Percentiles rank a stretch among this genome's conserved stretches.
These are phyloP conservation scores for Frankliniella fusca DNA, from an alignment of 2,888 invertebrate species.

Conservation along the genomic window DNA sequence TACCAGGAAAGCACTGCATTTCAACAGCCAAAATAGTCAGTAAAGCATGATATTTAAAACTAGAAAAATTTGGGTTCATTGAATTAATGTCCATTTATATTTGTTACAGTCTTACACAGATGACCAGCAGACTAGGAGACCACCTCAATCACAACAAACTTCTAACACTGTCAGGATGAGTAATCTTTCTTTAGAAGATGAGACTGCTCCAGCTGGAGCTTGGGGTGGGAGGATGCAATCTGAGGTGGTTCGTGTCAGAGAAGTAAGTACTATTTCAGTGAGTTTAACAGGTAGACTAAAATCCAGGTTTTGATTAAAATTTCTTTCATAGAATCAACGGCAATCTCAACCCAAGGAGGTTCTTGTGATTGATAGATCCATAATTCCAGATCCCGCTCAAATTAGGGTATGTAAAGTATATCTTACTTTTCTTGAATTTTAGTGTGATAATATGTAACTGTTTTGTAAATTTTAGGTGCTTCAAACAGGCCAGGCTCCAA, in stretches of 20 bases:
- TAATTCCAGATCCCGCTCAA: background rate
- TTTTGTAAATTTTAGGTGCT: background rate
- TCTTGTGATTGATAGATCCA: background rate
- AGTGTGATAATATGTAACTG: background rate
- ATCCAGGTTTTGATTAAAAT: background rate
- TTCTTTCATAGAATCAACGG: background rate
- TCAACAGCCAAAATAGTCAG: background rate
- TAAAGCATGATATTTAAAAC: background rate
- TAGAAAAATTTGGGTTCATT: background rate
- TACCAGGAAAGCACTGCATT: slow-evolving; percentile 47
- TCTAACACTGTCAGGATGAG: background rate
- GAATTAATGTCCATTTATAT: background rate
- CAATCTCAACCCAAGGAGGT: background rate
- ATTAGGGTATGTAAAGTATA: background rate
- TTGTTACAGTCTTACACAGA: background rate
- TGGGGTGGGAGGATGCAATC: background rate
- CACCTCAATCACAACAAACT: background rate
- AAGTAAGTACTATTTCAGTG: background rate
- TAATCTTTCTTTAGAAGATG: background rate
- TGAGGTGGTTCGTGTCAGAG: background rate
- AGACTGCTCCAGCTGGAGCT: background rate
- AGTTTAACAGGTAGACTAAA: background rate
- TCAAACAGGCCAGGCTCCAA: background rate
- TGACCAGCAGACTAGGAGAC: background rate
- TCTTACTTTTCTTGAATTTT: background rate